These are phyloP conservation scores for Periphyllus acericola DNA, from an alignment of 2,888 invertebrate genomes.

Conservation along the genomic window DNA sequence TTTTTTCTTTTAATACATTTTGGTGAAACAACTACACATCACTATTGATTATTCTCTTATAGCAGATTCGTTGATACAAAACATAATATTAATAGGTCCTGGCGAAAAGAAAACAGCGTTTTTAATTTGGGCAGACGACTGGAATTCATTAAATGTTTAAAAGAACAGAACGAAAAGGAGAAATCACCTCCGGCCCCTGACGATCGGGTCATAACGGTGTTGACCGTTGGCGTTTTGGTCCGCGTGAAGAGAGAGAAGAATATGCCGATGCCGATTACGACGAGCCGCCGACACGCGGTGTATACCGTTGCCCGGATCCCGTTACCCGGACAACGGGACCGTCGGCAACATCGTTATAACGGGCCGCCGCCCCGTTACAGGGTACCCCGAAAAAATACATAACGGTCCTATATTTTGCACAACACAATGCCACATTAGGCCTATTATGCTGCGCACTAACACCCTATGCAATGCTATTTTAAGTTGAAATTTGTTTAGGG, in stretches of 20 bases:
- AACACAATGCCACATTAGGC: neutral
- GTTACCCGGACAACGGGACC: slow-evolving; percentile 61
- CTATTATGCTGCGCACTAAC: neutral
- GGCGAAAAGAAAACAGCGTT: neutral
- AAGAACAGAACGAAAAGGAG: slow-evolving; percentile 12
- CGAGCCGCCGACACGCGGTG: slow-evolving; percentile 33
- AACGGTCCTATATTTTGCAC: slow-evolving; percentile 14
- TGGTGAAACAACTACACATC: neutral
- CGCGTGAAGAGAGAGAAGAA: slow-evolving; percentile 50
- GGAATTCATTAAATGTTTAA: slow-evolving; percentile 38
- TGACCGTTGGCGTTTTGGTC: slow-evolving; percentile 59
- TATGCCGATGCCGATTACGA: slow-evolving; percentile 14
- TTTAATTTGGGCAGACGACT: slow-evolving; percentile 5
- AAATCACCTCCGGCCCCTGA: slow-evolving; percentile 31
- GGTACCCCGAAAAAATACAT: slow-evolving; percentile 19
- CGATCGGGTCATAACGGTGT: slow-evolving; percentile 61
- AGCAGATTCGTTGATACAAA: neutral
- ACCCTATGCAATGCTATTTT: neutral
- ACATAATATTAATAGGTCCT: neutral
- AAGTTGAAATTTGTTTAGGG: neutral
- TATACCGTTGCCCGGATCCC: slow-evolving; percentile 62
- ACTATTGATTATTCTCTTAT: neutral
- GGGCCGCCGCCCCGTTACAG: slow-evolving; percentile 57
- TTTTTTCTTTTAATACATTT: neutral
- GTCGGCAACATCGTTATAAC: slow-evolving; percentile 34